Evolutionary conservation across 2,797 vertebrate species (phyloP).

Genomic region (Squalus acanthias): DNA sequence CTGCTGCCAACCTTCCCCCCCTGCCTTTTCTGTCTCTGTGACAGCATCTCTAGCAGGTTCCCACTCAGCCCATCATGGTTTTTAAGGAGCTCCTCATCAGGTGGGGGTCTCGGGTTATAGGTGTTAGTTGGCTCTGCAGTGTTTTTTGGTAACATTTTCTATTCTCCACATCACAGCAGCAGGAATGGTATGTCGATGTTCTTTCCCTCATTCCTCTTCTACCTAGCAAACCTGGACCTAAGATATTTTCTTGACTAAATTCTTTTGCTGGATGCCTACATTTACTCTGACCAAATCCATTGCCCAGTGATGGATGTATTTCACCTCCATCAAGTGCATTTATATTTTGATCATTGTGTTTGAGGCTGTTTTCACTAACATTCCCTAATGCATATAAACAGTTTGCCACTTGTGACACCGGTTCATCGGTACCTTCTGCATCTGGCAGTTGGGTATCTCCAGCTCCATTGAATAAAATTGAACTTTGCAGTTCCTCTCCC

Average conservation of each 20-base stretch:
- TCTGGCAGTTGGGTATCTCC: neutral
- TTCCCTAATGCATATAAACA: neutral
- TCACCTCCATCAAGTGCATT: neutral
- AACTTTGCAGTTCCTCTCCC: neutral
- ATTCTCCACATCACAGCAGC: constrained; percentile 38
- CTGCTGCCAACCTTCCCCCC: neutral
- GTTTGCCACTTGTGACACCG: neutral
- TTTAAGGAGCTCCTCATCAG: constrained; percentile 39
- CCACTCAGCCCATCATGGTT: constrained; percentile 41
- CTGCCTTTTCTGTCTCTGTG: constrained; percentile 38
- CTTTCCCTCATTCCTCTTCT: neutral
- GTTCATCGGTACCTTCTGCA: neutral
- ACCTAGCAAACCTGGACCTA: neutral
- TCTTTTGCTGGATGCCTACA: neutral
- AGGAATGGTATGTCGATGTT: constrained; percentile 39
- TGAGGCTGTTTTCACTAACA: neutral
- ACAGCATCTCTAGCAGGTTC: constrained; percentile 41
- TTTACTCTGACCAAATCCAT: neutral
- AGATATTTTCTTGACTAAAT: neutral
- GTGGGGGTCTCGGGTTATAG: neutral
- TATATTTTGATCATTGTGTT: neutral
- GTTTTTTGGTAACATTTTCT: neutral
- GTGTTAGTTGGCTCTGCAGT: neutral
- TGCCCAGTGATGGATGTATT: neutral
- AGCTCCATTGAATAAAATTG: neutral